Base-by-base conservation (phyloP, 2,888 invertebrate genomes). In the Agrotis ipsilon region DNA sequence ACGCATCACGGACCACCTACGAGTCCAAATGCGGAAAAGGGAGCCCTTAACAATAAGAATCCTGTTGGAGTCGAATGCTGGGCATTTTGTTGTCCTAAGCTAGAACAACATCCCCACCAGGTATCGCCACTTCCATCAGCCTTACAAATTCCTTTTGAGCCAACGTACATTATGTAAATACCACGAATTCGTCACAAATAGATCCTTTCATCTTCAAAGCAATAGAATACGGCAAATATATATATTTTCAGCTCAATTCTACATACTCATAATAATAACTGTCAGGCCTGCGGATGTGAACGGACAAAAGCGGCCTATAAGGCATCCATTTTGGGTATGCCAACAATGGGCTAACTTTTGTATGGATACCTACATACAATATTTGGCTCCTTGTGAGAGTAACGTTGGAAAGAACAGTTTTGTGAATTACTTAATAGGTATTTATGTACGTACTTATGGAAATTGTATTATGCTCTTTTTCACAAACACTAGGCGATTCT, bases 331-430 rank as follows among this genome's bases (percentile, higher is more conserved):
- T 75, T 79, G 60, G 49, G 60, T 21, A 67, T 27, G 61, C 48
- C 57, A 43, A 77, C 80, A 81, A 81, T 68, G 21, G 55, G 27
- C 46, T 14, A 69, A 68, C 27, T 73, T 81, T 72, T 77, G 73
- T 71, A 69, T 32, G n/a, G 55, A 32, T 73, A n/a, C n/a, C n/a
- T n/a, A 39, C 49, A 19, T 55, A 65, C 55, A 69, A 68, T 80
- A 69, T 77, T 68, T 43, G 16, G 18, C 49, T 64, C 45, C 60
- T 51, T 45, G n/a, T 21, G 51, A 55, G 60, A 67, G 70, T 58
- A n/a, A 18, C 27, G 24, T 0, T 7, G 3, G 24, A 21, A 68
- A 43, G 66, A 48, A 48, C 11, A 3, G 11, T 32, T 64, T 71
- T 57, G 58, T 16, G 19, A 59, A 57, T 66, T 55, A 49, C 19